phyloP scores from a whole-genome alignment of 2,113 vertebrate genomes.

The Pomatorhinus ruficollis region DNA sequence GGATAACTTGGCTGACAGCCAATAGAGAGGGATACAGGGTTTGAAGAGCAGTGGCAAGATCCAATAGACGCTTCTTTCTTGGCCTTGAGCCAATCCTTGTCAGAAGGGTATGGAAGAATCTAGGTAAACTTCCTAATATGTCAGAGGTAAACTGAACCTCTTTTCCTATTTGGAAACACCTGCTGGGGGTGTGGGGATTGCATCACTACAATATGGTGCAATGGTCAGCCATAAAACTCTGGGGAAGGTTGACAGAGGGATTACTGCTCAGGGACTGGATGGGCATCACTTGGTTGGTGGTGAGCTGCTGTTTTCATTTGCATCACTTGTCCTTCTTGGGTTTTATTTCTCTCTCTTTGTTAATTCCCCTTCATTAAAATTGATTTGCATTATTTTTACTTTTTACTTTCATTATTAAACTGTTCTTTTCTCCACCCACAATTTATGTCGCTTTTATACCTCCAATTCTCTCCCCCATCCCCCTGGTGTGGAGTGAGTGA shows the following conservation, averaged over 20 bases:
- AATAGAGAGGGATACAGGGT: too few relatives aligned
- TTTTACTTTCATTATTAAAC: background rate
- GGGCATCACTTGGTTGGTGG: background rate
- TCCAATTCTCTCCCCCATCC: background rate
- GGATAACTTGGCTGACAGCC: too few relatives aligned
- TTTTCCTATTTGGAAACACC: too few relatives aligned
- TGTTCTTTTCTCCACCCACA: background rate
- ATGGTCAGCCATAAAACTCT: background rate
- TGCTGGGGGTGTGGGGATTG: too few relatives aligned
- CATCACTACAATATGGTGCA: too few relatives aligned
- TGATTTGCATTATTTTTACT: too few relatives aligned
- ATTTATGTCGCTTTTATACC: accelerated
- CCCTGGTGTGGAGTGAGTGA: background rate
- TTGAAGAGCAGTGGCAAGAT: too few relatives aligned
- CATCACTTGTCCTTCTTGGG: background rate
- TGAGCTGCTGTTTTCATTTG: background rate
- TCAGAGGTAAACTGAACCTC: too few relatives aligned
- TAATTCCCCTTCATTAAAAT: background rate
- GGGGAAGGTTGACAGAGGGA: background rate
- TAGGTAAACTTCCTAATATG: too few relatives aligned
- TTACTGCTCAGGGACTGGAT: background rate
- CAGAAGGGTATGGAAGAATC: too few relatives aligned
- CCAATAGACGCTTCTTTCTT: too few relatives aligned
- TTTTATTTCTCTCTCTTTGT: background rate
- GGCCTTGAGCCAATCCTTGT: too few relatives aligned